Percentiles rank a stretch among this genome's conserved stretches.
Evolutionary conservation across 2,888 invertebrate species (phyloP).

Genomic region (Empis livida): DNA sequence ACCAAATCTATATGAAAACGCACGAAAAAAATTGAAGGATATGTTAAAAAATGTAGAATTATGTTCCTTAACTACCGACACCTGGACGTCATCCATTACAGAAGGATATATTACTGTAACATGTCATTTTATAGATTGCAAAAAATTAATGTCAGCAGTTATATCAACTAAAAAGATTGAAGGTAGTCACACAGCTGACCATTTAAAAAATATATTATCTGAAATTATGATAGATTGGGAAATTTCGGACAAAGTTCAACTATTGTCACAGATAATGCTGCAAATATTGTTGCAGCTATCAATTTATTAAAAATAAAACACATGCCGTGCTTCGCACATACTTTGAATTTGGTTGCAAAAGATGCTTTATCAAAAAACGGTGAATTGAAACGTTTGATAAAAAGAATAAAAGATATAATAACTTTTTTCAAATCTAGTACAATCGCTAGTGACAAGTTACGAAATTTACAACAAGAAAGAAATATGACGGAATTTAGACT

Average conservation of each 20-base stretch:
- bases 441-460: no score
- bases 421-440: no score
- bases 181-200: not conserved
- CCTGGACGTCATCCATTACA: not conserved
- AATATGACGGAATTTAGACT: no score
- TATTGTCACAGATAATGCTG: conserved; percentile 2
- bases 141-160: not conserved
- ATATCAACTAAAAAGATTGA: not conserved
- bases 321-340: not conserved
- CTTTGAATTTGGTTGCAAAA: no score
- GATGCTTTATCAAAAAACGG: no score
- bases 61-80: not conserved
- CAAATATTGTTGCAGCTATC: not conserved
- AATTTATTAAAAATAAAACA: not conserved
- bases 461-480: no score
- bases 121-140: not conserved
- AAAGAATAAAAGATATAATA: no score
- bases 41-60: not conserved
- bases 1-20: not conserved
- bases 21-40: not conserved
- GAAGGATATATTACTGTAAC: not conserved
- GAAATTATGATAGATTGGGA: not conserved
- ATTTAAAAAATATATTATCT: no score
- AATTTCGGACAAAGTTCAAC: not conserved
- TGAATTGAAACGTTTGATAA: no score